Evolutionary conservation across 1,140 invertebrate species (phyloP), one percentile per base, ranked within the genome.

Genomic region (Atta texana): DNA sequence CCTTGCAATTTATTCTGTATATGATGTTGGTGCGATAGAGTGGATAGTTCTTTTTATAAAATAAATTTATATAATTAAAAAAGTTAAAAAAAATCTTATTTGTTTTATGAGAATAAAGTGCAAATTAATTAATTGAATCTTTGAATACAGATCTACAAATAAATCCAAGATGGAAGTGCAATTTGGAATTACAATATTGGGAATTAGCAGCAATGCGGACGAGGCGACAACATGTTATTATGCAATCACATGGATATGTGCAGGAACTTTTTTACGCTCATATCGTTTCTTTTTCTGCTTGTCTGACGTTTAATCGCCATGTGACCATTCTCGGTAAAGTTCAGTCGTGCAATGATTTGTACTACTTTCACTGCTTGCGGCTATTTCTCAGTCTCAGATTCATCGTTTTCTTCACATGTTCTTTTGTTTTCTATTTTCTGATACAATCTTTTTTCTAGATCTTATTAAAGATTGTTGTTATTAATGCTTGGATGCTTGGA

Each of bases 311-410:
- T 84, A 88, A 88, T 84, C 49, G 53, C 59, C 55, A 16, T 71
- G 55, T 85, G 81, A 88, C 89, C 87, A 91, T 90, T 90, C 88
- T n/a, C 80, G 75, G 82, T 74, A 92, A 92, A 93, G 91, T 92
- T 93, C 92, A 92, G 49, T 61, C 80, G 87, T 55, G 34, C 6
- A 39, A 34, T 34, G 61, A 86, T 61, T 68, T 87, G 61, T 28
- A 31, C 34, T 69, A 93, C 92, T 93, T 93, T 93, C 92, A 93
- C 92, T 92, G 90, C 92, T 90, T 44, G 55, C 61, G 92, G 92
- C 92, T 89, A 90, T 14, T 55, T 64, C 87, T 39, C 78, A 12
- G 68, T 82, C 57, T 57, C 53, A 71, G 21, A 16, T n/a, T 76
- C 28, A 49, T 69, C 66, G 10, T 75, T n/a, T 75, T 34, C 14